Base-by-base conservation (phyloP, 2,888 invertebrate species). In the Marronus borbonicus region DNA sequence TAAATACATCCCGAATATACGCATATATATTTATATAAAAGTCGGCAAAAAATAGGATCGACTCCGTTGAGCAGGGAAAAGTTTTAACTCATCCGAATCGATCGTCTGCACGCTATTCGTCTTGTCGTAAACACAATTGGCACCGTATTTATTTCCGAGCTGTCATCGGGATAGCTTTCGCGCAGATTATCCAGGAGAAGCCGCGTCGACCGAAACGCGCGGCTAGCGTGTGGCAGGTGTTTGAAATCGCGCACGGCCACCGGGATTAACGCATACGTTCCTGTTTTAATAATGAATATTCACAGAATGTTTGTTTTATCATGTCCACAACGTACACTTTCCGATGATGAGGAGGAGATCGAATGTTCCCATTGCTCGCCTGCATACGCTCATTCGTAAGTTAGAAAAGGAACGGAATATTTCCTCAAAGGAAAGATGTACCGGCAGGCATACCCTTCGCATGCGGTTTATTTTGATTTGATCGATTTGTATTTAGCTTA, bases 101-200 rank as follows among this genome's bases (percentile, higher is more conserved):
- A 66, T 66, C 66, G 55, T 70, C 55, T n/a, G 10, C 70, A 70
- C 70, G 70, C 49, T 39, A 36, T 58, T 17, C 55, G 20, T 12
- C 55, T 50, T 31, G 55, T 55, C 31, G 70, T 70, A 70, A 70
- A 70, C 55, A 70, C 70, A 58, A 58, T 58, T 70, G 70, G 70
- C 58, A 58, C 36, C 36, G 58, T 70, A 70, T 70, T 70, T 70
- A 70, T 55, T 58, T 70, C 58, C 14, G 14, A 17, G 58, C 70
- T 70, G 70, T 70, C 70, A 39, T n/a, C 70, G 50, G 36, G 70
- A 55, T 58, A 36, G 28, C 31, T 70, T 70, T 58, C 58, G 70
- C 70, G 55, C 31, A 36, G 70, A 70, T 70, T 70, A 66, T 64
- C 64, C 64, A 0, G 12, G 8, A 44, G 44, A 44, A 8, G 44